A percentile compares a stretch with the other conserved stretches of the same genome.
phyloP scores from a whole-genome alignment of 2,797 vertebrate species.

The Ctenopoma multispine region DNA sequence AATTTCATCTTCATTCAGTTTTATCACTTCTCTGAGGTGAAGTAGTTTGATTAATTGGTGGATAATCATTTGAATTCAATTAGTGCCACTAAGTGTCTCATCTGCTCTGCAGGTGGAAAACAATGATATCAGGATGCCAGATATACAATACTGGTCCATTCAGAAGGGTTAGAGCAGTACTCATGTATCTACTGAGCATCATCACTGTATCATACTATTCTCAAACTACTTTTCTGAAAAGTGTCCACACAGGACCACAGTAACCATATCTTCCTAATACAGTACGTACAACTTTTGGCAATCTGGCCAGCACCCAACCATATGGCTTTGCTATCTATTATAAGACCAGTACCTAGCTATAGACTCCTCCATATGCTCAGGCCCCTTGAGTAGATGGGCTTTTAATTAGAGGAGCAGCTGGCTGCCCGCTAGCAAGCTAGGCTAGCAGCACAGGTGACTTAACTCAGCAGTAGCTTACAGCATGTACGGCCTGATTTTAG shows the following conservation, averaged over 20 bases:
- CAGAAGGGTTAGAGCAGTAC: background rate
- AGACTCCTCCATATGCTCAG: slow-evolving; percentile 76
- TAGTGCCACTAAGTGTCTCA: slow-evolving; percentile 39
- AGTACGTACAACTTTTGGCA: slow-evolving; percentile 30
- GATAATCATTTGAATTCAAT: slow-evolving; percentile 64
- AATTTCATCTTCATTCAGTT: slow-evolving; percentile 43
- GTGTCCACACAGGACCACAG: slow-evolving; percentile 9
- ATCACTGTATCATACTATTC: background rate
- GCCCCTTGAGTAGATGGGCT: slow-evolving; percentile 69
- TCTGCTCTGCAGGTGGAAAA: slow-evolving; percentile 53
- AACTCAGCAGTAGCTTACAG: slow-evolving; percentile 78
- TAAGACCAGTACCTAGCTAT: slow-evolving; percentile 65
- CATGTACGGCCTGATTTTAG: slow-evolving; percentile 79
- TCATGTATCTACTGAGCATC: too few relatives aligned
- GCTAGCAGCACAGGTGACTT: slow-evolving; percentile 81
- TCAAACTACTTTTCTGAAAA: background rate
- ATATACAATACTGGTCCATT: slow-evolving; percentile 8
- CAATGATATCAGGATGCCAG: slow-evolving; percentile 28
- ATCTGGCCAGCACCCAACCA: slow-evolving; percentile 34
- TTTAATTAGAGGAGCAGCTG: slow-evolving; percentile 84
- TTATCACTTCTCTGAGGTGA: slow-evolving; percentile 45
- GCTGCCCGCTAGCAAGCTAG: slow-evolving; percentile 80
- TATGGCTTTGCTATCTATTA: slow-evolving; percentile 63
- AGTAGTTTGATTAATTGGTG: slow-evolving; percentile 61
- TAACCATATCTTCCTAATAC: slow-evolving; percentile 34